These are phyloP conservation scores for Tragulus kanchil DNA, from an alignment of 2,113 vertebrate genomes.

Conservation along the genomic window DNA sequence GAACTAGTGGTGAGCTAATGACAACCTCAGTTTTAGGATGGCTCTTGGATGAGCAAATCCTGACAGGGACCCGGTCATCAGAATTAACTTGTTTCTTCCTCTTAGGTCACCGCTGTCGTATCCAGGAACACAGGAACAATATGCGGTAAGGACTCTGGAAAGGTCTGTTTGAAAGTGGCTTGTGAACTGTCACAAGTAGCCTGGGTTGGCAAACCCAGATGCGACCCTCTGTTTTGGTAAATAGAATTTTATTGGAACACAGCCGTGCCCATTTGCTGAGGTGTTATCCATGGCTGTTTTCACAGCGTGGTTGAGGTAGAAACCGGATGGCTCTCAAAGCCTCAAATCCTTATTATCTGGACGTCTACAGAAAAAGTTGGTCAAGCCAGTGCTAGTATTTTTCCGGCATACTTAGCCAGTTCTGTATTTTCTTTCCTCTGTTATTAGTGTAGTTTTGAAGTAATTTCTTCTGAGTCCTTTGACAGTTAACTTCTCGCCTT, in stretches of 20 bases:
- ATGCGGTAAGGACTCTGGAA: slow-evolving; percentile 92
- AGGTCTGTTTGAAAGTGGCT: not conserved
- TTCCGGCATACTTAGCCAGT: not conserved
- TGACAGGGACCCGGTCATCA: not conserved
- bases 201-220: not conserved
- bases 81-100: slow-evolving; percentile 62
- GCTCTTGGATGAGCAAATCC: not conserved
- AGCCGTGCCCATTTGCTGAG: not conserved
- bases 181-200: not conserved
- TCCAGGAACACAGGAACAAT: slow-evolving; percentile 95
- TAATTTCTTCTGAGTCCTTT: slow-evolving; percentile 9
- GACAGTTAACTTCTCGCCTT: not conserved
- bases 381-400: not conserved
- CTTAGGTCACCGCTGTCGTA: slow-evolving; percentile 96
- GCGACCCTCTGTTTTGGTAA: not conserved
- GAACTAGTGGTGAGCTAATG: not conserved
- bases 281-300: not conserved
- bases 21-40: not conserved
- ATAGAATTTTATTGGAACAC: slow-evolving; percentile 37
- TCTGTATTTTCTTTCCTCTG: not conserved
- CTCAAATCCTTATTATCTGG: not conserved
- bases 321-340: not conserved
- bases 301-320: not conserved
- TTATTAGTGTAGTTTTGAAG: not conserved
- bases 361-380: not conserved